Evolutionary conservation across 2,888 invertebrate species (phyloP), one percentile per base, ranked within the genome.

Genomic region (Ormyrus labotus): DNA sequence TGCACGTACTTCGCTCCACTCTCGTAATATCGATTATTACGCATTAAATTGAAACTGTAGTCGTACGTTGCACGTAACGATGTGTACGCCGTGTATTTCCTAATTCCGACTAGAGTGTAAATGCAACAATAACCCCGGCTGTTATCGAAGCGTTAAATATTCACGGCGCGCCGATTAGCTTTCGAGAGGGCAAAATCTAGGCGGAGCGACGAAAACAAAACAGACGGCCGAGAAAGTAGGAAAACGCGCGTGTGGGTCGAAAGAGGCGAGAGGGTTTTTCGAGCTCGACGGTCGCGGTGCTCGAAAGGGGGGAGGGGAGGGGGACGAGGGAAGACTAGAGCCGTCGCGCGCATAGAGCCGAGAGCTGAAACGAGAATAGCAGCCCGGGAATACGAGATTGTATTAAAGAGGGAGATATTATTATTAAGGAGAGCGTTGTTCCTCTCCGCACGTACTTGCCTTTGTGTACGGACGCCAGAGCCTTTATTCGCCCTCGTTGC

Each of bases 341-440:
- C 34, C 34, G 34, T 3, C 4, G 70, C 65, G 51, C 51, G 53
- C 60, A 61, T 34, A 34, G 34, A 34, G 34, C 34, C 3, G 70
- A 64, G 51, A 45, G 53, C 60, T 48, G 47, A 72, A 72, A 72
- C 48, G 60, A 72, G 57, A 78, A 76, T 63, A 69, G 53, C 61
- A 5, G 45, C 19, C 11, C 53, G 67, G 57, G 55, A 58, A 48
- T 67, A 50, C 34, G 50, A 34, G 64, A 19, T 55, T 19, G 72
- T 58, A 60, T 34, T 34, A 4, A 34, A 34, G 34, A 34, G 34
- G 58, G 65, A 72, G 64, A 73, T 67, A 67, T 34, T 58, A 57
- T 74, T 50, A 67, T 65, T 55, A 47, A 79, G 61, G 50, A 45
- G 45, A 58, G 65, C 34, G 34, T 34, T 71, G 58, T 71, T 51